Evolutionary conservation across 2,888 invertebrate species (phyloP).

Genomic region (Asteroscopus sphinx): DNA sequence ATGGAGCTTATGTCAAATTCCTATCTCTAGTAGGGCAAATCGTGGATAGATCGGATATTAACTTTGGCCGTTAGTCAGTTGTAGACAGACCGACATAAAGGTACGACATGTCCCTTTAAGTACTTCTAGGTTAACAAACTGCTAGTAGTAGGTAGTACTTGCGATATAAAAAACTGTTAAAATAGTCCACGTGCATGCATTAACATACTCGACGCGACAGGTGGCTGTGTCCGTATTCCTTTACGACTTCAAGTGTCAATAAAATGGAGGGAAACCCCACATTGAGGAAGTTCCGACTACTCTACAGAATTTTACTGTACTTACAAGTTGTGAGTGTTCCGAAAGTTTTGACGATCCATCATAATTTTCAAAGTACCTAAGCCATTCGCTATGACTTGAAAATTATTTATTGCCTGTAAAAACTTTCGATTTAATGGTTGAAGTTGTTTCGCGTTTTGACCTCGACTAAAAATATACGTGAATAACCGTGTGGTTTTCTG

Average conservation of each 20-base stretch:
- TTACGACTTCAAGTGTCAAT: conserved; percentile 41
- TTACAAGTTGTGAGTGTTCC: conserved; percentile 28
- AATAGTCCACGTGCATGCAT: too few relatives aligned
- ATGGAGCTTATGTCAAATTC: too few relatives aligned
- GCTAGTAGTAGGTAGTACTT: too few relatives aligned
- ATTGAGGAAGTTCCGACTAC: conserved; percentile 34
- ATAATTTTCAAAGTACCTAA: conserved; percentile 39
- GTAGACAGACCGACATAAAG: too few relatives aligned
- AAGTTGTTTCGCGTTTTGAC: conserved; percentile 21
- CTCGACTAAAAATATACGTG: conserved; percentile 2
- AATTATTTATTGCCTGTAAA: conserved; percentile 35
- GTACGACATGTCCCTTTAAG: too few relatives aligned
- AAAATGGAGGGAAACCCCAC: conserved; percentile 34
- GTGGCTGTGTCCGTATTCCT: conserved; percentile 25
- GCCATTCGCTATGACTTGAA: conserved; percentile 31
- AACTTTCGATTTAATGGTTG: conserved; percentile 31
- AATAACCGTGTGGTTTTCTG: too few relatives aligned
- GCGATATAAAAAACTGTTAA: too few relatives aligned
- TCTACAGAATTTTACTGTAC: conserved; percentile 29
- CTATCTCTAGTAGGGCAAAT: too few relatives aligned
- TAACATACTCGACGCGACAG: conserved; percentile 40
- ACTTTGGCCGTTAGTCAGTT: too few relatives aligned
- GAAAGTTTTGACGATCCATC: conserved; percentile 45
- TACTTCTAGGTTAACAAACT: too few relatives aligned
- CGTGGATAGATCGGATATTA: too few relatives aligned